These are phyloP conservation scores for Betta splendens DNA, from an alignment of 2,797 vertebrate species.

Conservation along the genomic window DNA sequence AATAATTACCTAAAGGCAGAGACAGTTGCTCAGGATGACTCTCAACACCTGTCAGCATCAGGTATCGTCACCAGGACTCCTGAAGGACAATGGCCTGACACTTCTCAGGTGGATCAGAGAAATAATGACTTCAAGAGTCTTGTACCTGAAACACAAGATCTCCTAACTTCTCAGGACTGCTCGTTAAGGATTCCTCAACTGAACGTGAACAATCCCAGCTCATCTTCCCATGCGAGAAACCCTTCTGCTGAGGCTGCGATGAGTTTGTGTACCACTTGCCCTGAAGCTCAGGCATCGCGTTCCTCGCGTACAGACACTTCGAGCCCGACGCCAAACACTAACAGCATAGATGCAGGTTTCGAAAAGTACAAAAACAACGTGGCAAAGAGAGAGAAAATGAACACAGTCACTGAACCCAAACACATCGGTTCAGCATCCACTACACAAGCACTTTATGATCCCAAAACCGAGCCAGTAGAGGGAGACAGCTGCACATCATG, in stretches of 20 bases:
- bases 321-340: slow-evolving; percentile 38
- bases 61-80: slow-evolving; percentile 36
- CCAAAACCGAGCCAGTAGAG: slow-evolving; percentile 60
- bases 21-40: slow-evolving; percentile 28
- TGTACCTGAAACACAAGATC: slow-evolving; percentile 51
- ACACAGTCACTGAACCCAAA: slow-evolving; percentile 30
- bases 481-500: slow-evolving; percentile 41
- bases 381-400: slow-evolving; percentile 48
- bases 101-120: slow-evolving; percentile 29
- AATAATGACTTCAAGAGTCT: slow-evolving; percentile 40
- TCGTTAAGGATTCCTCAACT: slow-evolving; percentile 29
- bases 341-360: slow-evolving; percentile 29
- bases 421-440: slow-evolving; percentile 41
- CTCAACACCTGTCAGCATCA: slow-evolving; percentile 46
- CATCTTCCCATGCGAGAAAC: slow-evolving; percentile 42
- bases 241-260: slow-evolving; percentile 29
- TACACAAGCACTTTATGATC: slow-evolving; percentile 65
- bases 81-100: slow-evolving; percentile 45
- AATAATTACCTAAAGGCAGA: slow-evolving; percentile 48
- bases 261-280: slow-evolving; percentile 33
- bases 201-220: slow-evolving; percentile 29
- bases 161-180: slow-evolving; percentile 58
- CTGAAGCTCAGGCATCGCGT: slow-evolving; percentile 23
- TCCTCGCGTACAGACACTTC: slow-evolving; percentile 39
- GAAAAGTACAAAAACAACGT: slow-evolving; percentile 27